These are phyloP conservation scores for Hybognathus amarus DNA, from an alignment of 2,797 vertebrate genomes.

Conservation along the genomic window DNA sequence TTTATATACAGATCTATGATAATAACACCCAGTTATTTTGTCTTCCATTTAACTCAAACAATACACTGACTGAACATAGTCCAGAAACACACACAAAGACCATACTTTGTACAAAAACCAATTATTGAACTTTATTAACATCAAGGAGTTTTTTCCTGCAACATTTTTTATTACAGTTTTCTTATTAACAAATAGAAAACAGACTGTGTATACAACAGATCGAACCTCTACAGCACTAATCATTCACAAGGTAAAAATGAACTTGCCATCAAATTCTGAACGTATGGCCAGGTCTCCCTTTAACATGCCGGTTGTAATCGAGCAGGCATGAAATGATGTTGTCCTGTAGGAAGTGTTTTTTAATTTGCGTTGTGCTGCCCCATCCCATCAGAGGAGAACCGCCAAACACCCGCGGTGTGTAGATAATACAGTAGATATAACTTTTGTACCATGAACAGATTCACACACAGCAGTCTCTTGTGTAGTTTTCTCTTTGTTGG, in stretches of 20 bases:
- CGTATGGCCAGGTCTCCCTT: slow-evolving; percentile 41
- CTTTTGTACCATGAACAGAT: slow-evolving; percentile 85
- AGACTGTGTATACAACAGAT: slow-evolving; percentile 92
- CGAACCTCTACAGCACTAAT: slow-evolving; percentile 88
- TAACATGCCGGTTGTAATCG: slow-evolving; percentile 51
- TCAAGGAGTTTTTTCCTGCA: slow-evolving; percentile 76
- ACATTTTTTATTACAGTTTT: slow-evolving; percentile 72
- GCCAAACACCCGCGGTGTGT: slow-evolving; percentile 69
- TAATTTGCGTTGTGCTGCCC: slow-evolving; percentile 76
- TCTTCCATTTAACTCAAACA: neutral
- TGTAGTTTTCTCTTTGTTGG: slow-evolving; percentile 66
- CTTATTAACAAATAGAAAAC: slow-evolving; percentile 95
- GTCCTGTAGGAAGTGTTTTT: slow-evolving; percentile 69
- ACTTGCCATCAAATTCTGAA: slow-evolving; percentile 65
- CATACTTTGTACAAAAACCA: slow-evolving; percentile 65
- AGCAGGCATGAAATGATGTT: slow-evolving; percentile 32
- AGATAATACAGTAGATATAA: slow-evolving; percentile 90
- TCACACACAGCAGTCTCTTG: slow-evolving; percentile 82
- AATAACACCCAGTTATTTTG: neutral
- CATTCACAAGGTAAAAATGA: slow-evolving; percentile 92
- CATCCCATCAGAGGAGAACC: slow-evolving; percentile 71
- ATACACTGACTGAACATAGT: neutral
- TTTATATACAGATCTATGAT: too few relatives aligned
- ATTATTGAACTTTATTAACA: slow-evolving; percentile 98
- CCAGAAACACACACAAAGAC: slow-evolving; percentile 40